Base-by-base conservation (phyloP, 2,888 invertebrate genomes). In the Chymomyza procnemis region DNA sequence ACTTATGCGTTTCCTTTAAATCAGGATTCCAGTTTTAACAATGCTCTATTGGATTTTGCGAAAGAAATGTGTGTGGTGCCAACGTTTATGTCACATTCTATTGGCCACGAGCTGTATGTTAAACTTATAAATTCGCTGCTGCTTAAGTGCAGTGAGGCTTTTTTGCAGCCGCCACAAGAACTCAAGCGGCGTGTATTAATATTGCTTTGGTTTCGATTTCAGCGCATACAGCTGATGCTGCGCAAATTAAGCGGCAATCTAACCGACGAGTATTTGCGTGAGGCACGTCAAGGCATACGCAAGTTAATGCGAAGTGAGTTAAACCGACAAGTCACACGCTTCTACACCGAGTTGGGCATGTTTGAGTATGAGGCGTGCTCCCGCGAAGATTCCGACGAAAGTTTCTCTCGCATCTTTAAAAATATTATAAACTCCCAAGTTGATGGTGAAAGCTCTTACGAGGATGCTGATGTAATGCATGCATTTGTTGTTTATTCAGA, bases 181-280 rank as follows among this genome's bases (percentile, higher is more conserved):
- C 88, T 91, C 71, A 92, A 92, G 67, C 84, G 89, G 0, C 71
- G 80, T 1, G 92, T 93, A 6, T 91, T 94, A 65, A 91, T 92
- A n/a, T 79, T 94, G 8, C 92, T 94, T 92, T 94, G 94, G 93
- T 90, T 94, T 48, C 91, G 93, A 67, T 93, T 94, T 77, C 93
- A 94, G 85, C 91, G 93, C 26, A 81, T 93, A 58, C 84, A 93
- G 1, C 85, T 93, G 21, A 90, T 91, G 66, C 80, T 93, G 5
- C 90, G 92, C 64, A 92, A 92, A 78, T 85, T 91, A 14, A 89
- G 89, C 46, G 69, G 73, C 3, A 93, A 92, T 79, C 21, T 82
- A 0, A 85, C 90, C 0, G 65, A 70, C 0, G 86, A 87, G 0
- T 79, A 79, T 22, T 70, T 85, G 9, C 78, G 74, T 9, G 74